Evolutionary conservation across 2,113 vertebrate species (phyloP), one percentile per base, ranked within the genome.

Genomic region (Perca fluviatilis): DNA sequence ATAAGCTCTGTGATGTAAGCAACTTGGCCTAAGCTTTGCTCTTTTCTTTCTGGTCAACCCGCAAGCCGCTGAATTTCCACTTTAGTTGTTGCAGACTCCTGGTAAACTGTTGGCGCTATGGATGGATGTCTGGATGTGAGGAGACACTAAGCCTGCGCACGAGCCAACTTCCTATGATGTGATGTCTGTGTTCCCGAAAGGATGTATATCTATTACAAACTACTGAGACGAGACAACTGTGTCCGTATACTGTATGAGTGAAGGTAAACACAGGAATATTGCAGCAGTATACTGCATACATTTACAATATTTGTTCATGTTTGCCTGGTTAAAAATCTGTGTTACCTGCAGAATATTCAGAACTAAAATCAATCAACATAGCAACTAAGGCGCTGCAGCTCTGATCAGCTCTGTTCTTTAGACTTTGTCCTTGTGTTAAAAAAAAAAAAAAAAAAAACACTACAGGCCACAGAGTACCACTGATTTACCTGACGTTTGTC

Each of bases 401-500:
- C 14, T 74, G 19, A 83, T 49, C 13, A 74, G 49, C 60, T 75
- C 6, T 58, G 61, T 79, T 79, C 47, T 53, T 75, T 54, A 82
- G 23, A 79, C 56, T 62, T 62, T 64, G 86, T 67, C 79, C 74
- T 85, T 79, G 71, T 49, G 23, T 77, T 30, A 40, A 47, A 68
- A 40, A 50, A 53, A 30, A 0, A 30, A 30, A 30, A 4, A 2
- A 30, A 30, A 30, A 30, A 30, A 30, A 30, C 19, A 66, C 27
- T 19, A 67, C 43, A 82, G 58, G 57, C 73, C 73, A 79, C 19
- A n/a, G 27, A 33, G 80, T 72, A 61, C 75, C 67, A 71, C 56
- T 87, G 85, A 87, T 89, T 89, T 79, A 66, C 68, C 51, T 67
- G 66, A 64, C 62, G 40, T 74, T 71, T 69, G 64, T 72, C 80